Base-by-base conservation (phyloP, 35 echinoderm and acorn worm genomes). In the Strongylocentrotus purpuratus region DNA sequence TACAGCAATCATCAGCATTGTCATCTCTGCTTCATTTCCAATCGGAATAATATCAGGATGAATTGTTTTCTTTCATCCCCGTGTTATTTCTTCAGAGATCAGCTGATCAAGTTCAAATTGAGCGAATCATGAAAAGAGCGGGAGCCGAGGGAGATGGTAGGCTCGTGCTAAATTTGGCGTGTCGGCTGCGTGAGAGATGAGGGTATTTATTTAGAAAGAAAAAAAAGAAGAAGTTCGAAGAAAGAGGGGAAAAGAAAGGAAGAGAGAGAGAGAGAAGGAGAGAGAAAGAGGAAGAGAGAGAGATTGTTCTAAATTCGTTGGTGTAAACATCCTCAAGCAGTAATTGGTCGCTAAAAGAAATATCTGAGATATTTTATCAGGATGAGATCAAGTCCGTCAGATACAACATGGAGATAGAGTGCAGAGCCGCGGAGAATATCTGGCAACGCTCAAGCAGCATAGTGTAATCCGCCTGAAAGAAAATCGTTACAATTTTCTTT, bases 301-400 rank as follows among this genome's bases (percentile, higher is more conserved):
- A 89, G 14, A 89, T 35, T 28, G 33, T 7, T 89, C 87, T 89
- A 10, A 12, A 89, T 2, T 93, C 45, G 13, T 7, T 58, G 91
- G 11, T 58, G 91, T 93, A 93, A 93, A 93, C 91, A 93, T 93
- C 91, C 91, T 58, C 48, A 15, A 93, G 91, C 91, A 93, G 46
- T 93, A 46, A 58, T 50, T 31, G 45, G n/a, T 47, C 46, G 91
- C 48, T 89, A 89, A 58, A 46, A 93, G 33, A 93, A 93, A 93
- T 58, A 93, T 93, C 91, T 93, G n/a, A 8, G 48, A 93, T 58
- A 93, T 93, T 93, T 93, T 93, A 93, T 93, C 91, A 58, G 45
- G 31, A 15, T 25, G 32, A 89, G 87, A 93, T 93, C 91, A 58
- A 46, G 18, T 48, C 22, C 65, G 46, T 55, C 91, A 55, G 46